Conservation (phyloP, 2,113 vertebrate genomes). For the Hemiscyllium ocellatum region DNA sequence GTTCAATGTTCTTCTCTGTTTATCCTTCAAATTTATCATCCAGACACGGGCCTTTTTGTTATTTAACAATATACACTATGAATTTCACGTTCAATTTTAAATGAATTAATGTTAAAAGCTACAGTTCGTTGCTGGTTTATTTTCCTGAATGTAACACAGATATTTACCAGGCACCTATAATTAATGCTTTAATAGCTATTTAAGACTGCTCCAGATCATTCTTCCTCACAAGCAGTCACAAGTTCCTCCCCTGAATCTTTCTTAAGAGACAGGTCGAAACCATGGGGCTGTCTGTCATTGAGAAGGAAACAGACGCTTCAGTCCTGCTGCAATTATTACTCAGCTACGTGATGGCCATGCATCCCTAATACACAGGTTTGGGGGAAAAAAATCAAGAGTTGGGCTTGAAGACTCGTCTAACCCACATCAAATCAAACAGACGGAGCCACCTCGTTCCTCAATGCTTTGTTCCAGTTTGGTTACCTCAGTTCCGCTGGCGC, state of each 20-base stretch:
- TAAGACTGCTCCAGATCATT: neutral
- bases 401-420: neutral
- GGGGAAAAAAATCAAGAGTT: neutral
- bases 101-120: neutral
- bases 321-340: conserved; percentile 1
- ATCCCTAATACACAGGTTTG: neutral
- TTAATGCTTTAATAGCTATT: neutral
- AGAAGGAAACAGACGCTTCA: neutral
- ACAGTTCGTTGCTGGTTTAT: neutral
- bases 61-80: neutral
- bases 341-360: neutral
- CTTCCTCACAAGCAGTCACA: neutral
- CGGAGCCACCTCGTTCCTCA: neutral
- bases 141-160: neutral
- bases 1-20: no score
- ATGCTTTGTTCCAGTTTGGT: neutral
- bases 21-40: neutral
- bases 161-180: neutral
- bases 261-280: no score
- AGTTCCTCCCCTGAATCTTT: neutral
- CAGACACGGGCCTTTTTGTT: neutral
- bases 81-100: neutral
- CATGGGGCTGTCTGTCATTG: neutral
- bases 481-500: conserved; percentile 20
- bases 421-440: neutral